Evolutionary conservation across 1,140 invertebrate species (phyloP).

Genomic region (Megathymus violae): DNA sequence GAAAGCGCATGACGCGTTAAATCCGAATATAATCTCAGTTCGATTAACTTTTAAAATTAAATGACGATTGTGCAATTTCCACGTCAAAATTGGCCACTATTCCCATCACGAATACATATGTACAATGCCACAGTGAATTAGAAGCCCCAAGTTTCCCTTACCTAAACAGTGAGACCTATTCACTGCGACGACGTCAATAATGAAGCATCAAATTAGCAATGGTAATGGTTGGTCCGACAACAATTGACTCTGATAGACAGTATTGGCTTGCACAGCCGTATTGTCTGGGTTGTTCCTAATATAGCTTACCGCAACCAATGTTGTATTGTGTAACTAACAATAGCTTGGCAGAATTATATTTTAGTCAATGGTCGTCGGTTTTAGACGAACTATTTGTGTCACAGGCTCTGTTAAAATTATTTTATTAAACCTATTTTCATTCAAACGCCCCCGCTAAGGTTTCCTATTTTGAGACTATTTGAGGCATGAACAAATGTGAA

Average conservation of each 20-base stretch:
- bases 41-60: no score
- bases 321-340: slow-evolving; percentile 27
- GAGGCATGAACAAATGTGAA: no score
- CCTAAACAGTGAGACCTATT: background rate
- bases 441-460: no score
- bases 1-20: no score
- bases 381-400: slow-evolving; percentile 29
- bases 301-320: slow-evolving; percentile 10
- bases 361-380: slow-evolving; percentile 23
- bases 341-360: slow-evolving; percentile 25
- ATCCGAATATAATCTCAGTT: no score
- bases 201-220: slow-evolving; percentile 37
- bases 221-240: slow-evolving; percentile 38
- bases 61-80: no score
- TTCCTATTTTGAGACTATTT: no score
- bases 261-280: slow-evolving; percentile 50
- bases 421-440: no score
- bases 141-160: background rate
- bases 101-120: no score
- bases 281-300: slow-evolving; percentile 47
- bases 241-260: slow-evolving; percentile 39
- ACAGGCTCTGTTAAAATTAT: no score
- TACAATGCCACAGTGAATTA: no score
- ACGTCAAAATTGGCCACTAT: no score
- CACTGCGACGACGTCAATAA: background rate